A percentile compares a stretch with the other conserved stretches of the same genome.
phyloP scores from a whole-genome alignment of 2,888 invertebrate genomes.

The Agriopis marginaria region DNA sequence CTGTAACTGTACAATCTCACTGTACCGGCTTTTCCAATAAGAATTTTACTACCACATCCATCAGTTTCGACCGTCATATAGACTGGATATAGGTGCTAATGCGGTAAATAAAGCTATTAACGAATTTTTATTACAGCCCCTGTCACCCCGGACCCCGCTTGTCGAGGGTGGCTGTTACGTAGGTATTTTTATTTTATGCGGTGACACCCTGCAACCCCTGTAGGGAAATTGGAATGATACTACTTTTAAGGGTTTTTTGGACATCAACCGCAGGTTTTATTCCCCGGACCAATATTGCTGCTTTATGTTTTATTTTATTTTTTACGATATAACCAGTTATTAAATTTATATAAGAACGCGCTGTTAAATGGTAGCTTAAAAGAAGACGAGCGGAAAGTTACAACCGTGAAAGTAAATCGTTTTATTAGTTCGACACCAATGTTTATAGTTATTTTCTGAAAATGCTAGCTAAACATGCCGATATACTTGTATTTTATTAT shows the following conservation, averaged over 20 bases:
- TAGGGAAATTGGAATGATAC: constrained; percentile 85
- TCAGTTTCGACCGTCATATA: constrained; percentile 31
- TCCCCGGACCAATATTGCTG: constrained; percentile 74
- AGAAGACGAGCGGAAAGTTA: constrained; percentile 18
- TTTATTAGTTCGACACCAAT: constrained; percentile 18
- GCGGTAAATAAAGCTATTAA: constrained; percentile 72
- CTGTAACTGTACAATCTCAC: constrained; percentile 1
- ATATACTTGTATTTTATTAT: background rate
- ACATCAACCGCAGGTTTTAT: constrained; percentile 78
- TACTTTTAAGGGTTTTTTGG: constrained; percentile 83
- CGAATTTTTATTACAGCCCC: constrained; percentile 71
- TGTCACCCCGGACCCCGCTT: constrained; percentile 39
- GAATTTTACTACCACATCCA: constrained; percentile 35
- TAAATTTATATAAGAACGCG: constrained; percentile 47
- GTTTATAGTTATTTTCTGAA: constrained; percentile 10
- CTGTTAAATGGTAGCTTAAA: constrained; percentile 35
- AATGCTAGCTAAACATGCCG: background rate
- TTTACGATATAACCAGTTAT: constrained; percentile 69
- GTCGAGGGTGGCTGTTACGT: constrained; percentile 72
- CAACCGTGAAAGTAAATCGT: constrained; percentile 23
- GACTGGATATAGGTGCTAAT: constrained; percentile 39
- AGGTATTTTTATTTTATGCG: constrained; percentile 83
- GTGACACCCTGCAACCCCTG: constrained; percentile 78
- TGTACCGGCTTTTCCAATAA: constrained; percentile 25
- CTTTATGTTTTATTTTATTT: constrained; percentile 69